Evolutionary conservation across 2,888 invertebrate genomes (phyloP), one percentile per base, ranked within the genome.

Genomic region (Sialis lutaria): DNA sequence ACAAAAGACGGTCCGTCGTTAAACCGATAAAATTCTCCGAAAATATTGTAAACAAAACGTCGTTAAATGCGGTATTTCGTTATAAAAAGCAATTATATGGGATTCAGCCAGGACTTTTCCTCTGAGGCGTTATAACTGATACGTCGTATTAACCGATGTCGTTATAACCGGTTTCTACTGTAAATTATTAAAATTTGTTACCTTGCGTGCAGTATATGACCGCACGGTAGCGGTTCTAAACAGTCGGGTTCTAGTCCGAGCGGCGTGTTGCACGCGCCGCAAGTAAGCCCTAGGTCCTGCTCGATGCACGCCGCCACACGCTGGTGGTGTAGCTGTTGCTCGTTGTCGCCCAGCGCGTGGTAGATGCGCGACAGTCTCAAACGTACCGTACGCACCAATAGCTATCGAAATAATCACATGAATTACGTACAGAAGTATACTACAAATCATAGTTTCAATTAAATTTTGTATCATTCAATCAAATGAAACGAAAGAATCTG

Each of bases 161-260:
- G n/a, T n/a, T n/a, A n/a, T n/a, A n/a, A n/a, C n/a, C n/a, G 22
- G 22, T 37, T 37, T 7, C n/a, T n/a, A n/a, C n/a, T 6, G 12
- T 10, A 37, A 6, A 37, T 10, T 37, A 37, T 10, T 42, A 44
- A 33, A 13, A 34, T 33, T 10, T 47, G 34, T 49, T 62, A 85
- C 86, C 84, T 80, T 40, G 85, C 80, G 59, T 90, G 90, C 43
- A 89, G 74, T 53, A 90, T 87, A 60, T 90, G 90, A 4, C 87
- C 81, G 66, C 90, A 91, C 3, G 88, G 86, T 53, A 90, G 67
- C 10, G 85, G 82, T 55, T 89, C 88, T 40, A 90, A 68, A 10
- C 77, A 76, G 56, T 80, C 79, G 1, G 79, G 76, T 54, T 81
- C 77, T 48, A 77, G 64, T 2, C 84, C 84, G 52, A 89, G 79